phyloP scores from a whole-genome alignment of 2,888 invertebrate species.

The Napeogenes sylphis region DNA sequence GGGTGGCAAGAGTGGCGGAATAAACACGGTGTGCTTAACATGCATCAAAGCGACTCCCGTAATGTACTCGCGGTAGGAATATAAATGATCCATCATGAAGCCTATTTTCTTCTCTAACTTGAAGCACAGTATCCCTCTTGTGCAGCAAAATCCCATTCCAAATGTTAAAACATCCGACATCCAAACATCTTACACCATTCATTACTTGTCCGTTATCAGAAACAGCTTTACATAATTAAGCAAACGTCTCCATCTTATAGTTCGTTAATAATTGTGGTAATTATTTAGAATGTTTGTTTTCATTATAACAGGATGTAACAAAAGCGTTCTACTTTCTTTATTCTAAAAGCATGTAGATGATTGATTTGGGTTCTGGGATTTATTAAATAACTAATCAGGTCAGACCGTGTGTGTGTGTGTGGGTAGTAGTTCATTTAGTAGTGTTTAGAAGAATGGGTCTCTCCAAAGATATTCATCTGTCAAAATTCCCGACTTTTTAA shows the following conservation, averaged over 20 bases:
- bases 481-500: background rate
- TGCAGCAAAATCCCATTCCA: conserved; percentile 24
- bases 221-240: no score
- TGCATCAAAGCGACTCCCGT: conserved; percentile 73
- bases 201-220: no score
- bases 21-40: conserved; percentile 74
- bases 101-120: conserved; percentile 54
- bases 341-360: conserved; percentile 9
- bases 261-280: background rate
- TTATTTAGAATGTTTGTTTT: conserved; percentile 4
- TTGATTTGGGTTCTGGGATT: conserved; percentile 15
- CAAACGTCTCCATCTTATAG: no score
- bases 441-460: background rate
- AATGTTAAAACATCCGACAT: conserved; percentile 27
- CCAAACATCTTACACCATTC: no score
- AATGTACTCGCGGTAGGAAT: conserved; percentile 70
- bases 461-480: background rate
- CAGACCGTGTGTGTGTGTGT: conserved; percentile 9
- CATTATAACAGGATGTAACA: background rate
- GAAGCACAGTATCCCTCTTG: conserved; percentile 43
- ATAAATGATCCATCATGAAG: conserved; percentile 64
- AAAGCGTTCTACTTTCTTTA: conserved; percentile 7
- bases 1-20: conserved; percentile 68
- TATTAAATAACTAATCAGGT: conserved; percentile 19
- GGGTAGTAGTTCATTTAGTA: conserved; percentile 5